phyloP scores from a whole-genome alignment of 1,140 invertebrate genomes.

The Drosophila sp. region DNA sequence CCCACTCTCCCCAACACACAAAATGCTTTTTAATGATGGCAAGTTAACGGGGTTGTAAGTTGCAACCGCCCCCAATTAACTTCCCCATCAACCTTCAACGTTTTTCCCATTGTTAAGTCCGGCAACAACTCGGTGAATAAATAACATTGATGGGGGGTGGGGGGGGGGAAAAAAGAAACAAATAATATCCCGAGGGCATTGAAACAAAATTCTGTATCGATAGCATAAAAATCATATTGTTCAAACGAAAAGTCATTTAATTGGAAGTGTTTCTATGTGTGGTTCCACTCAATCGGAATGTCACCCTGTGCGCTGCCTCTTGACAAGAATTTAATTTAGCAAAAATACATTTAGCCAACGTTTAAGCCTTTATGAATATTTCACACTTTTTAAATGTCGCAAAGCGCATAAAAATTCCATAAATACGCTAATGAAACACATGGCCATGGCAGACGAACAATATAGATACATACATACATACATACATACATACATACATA shows the following conservation, averaged over 20 bases:
- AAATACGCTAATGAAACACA: slow-evolving; percentile 77
- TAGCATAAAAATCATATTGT: slow-evolving; percentile 3
- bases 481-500: slow-evolving; percentile 11
- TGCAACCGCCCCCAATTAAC: not conserved
- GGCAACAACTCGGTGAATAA: not conserved
- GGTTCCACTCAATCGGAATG: slow-evolving; percentile 33
- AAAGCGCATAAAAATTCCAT: slow-evolving; percentile 70
- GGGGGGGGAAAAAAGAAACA: not conserved
- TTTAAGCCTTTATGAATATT: slow-evolving; percentile 47
- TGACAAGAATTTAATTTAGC: slow-evolving; percentile 55
- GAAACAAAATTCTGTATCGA: not conserved
- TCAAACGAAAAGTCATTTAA: slow-evolving; percentile 9
- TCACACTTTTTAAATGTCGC: slow-evolving; percentile 63
- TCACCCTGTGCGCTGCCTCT: slow-evolving; percentile 14
- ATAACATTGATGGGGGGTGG: not conserved
- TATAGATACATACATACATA: slow-evolving; percentile 5
- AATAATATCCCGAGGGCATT: not conserved
- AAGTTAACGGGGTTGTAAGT: slow-evolving; percentile 43
- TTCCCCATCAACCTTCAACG: not conserved
- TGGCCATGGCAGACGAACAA: slow-evolving; percentile 32
- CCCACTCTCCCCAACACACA: not conserved
- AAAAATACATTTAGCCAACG: slow-evolving; percentile 48
- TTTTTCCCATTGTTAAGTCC: not conserved
- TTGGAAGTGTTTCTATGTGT: not conserved
- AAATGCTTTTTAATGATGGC: slow-evolving; percentile 37